Conservation (phyloP, 2,888 invertebrate genomes). For the Drosophila lutescens region DNA sequence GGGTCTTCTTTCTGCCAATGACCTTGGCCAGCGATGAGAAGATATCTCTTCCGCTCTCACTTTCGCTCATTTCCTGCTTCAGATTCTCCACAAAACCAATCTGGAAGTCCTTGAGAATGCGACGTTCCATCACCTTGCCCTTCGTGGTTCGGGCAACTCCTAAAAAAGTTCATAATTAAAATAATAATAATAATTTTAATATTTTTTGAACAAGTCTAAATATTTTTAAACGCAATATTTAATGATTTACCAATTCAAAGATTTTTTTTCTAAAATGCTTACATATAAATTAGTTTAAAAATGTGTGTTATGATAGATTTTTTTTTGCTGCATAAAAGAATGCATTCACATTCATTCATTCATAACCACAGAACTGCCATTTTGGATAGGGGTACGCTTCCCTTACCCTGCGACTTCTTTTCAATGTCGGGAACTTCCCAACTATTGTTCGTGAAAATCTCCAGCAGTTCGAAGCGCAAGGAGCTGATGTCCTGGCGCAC, state of each 20-base stretch:
- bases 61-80: constrained; percentile 89
- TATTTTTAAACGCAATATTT: too few species aligned
- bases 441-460: constrained; percentile 94
- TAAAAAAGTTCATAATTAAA: constrained; percentile 35
- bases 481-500: constrained; percentile 98
- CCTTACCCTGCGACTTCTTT: constrained; percentile 85
- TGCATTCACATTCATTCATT: too few species aligned
- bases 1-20: constrained; percentile 87
- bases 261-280: too few species aligned
- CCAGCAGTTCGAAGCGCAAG: constrained; percentile 95
- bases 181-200: too few species aligned
- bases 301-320: too few species aligned
- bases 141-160: constrained; percentile 89
- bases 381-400: background rate
- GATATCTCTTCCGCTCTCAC: constrained; percentile 90
- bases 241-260: too few species aligned
- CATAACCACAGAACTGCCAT: too few species aligned
- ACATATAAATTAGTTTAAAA: too few species aligned
- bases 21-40: constrained; percentile 93
- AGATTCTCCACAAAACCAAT: constrained; percentile 94
- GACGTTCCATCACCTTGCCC: constrained; percentile 93
- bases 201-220: too few species aligned
- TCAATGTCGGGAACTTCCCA: constrained; percentile 92
- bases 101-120: constrained; percentile 94
- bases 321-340: too few species aligned